Evolutionary conservation across 2,888 invertebrate species (phyloP).

Genomic region (Cremastobaeus sp.): DNA sequence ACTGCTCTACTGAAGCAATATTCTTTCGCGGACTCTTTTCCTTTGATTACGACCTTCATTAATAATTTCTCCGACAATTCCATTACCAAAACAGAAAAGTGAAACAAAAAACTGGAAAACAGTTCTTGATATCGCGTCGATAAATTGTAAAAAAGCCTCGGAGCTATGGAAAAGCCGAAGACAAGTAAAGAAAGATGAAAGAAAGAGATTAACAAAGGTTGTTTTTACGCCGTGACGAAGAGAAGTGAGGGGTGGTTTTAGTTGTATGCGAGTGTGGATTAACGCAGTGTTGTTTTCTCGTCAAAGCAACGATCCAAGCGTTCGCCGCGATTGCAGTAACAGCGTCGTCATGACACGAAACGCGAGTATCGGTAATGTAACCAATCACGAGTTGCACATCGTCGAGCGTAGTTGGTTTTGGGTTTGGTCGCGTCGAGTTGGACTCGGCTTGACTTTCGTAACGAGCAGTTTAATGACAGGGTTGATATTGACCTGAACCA

Average conservation of each 20-base stretch:
- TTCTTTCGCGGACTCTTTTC: no score
- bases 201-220: slow-evolving; percentile 55
- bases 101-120: slow-evolving; percentile 3
- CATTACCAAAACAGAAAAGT: slow-evolving; percentile 7
- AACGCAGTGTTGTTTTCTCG: slow-evolving; percentile 67
- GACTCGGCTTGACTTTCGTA: slow-evolving; percentile 66
- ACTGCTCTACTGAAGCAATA: no score
- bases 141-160: slow-evolving; percentile 32
- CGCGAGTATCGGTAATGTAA: slow-evolving; percentile 78
- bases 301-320: slow-evolving; percentile 66
- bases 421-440: slow-evolving; percentile 60
- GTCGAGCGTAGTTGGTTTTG: slow-evolving; percentile 56
- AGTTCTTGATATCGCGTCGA: slow-evolving; percentile 13
- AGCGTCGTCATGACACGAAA: slow-evolving; percentile 75
- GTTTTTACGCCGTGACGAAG: slow-evolving; percentile 14
- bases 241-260: not conserved
- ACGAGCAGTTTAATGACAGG: slow-evolving; percentile 78
- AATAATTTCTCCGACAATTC: slow-evolving; percentile 1
- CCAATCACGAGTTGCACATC: slow-evolving; percentile 73
- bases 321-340: slow-evolving; percentile 76
- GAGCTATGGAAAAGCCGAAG: slow-evolving; percentile 29
- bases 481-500: slow-evolving; percentile 70
- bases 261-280: slow-evolving; percentile 42
- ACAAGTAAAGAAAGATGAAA: slow-evolving; percentile 38
- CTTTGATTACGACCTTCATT: slow-evolving; percentile 10